Evolutionary conservation across 2,888 invertebrate genomes (phyloP).

Genomic region (Rotaria sp.): DNA sequence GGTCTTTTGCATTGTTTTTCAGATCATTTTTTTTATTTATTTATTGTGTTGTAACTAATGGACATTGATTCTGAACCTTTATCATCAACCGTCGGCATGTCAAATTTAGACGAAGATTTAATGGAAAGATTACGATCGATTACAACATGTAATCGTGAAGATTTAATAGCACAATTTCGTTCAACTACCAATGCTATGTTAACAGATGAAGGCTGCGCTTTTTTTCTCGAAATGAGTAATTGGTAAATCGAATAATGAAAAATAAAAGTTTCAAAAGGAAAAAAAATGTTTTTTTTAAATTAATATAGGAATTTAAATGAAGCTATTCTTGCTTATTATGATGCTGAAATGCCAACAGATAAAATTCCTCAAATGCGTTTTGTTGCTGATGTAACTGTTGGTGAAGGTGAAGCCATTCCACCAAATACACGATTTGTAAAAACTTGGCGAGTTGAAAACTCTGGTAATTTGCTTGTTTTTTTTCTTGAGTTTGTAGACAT

Average conservation of each 20-base stretch:
- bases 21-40: background rate
- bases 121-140: slow-evolving; percentile 88
- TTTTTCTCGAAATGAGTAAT: slow-evolving; percentile 95
- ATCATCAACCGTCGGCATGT: background rate
- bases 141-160: slow-evolving; percentile 89
- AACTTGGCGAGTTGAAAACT: slow-evolving; percentile 79
- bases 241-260: slow-evolving; percentile 60
- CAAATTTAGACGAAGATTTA: slow-evolving; percentile 52
- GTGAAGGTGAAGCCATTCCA: slow-evolving; percentile 69
- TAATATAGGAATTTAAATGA: slow-evolving; percentile 70
- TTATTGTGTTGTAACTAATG: background rate
- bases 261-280: background rate
- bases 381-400: slow-evolving; percentile 68
- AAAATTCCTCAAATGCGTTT: slow-evolving; percentile 64
- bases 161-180: slow-evolving; percentile 81
- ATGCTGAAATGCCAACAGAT: slow-evolving; percentile 66
- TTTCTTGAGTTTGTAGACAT: background rate
- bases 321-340: slow-evolving; percentile 88
- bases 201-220: slow-evolving; percentile 68
- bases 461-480: slow-evolving; percentile 59
- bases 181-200: slow-evolving; percentile 73
- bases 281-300: background rate
- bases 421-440: slow-evolving; percentile 73
- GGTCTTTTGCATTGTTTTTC: background rate
- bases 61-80: background rate